Base-by-base conservation (phyloP, 2,113 vertebrate species). In the Limanda limanda region DNA sequence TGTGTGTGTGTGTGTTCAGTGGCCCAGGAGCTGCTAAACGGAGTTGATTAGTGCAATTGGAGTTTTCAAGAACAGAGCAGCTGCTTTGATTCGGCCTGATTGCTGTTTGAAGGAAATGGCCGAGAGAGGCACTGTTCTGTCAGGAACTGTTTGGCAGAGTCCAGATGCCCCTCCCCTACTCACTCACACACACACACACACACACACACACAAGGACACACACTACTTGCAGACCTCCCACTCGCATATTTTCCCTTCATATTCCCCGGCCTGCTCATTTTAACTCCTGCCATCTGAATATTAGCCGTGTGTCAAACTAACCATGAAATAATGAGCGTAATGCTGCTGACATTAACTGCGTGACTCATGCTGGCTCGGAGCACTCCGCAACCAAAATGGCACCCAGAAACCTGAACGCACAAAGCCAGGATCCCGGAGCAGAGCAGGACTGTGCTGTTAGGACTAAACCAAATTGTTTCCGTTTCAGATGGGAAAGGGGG, bases 31-130 rank as follows among this genome's bases (percentile, higher is more conserved):
- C 81, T 25, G 79, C 88, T 92, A 93, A 94, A 94, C 59, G 85
- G 93, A 93, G 85, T 92, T 95, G 94, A 94, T 94, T 94, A 91
- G 89, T 58, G 87, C 89, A 92, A 93, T 90, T 91, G 86, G 80
- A 90, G 86, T 77, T 91, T 91, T 92, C 60, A 78, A 85, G 88
- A 90, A 81, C 82, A 81, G 86, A 89, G 88, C 94, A 94, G 90
- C 92, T 94, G 93, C 93, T 94, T 93, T 92, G 90, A 93, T 94
- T 94, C 70, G 86, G 82, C 87, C 77, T 94, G 93, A 95, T 94
- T 94, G 91, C 93, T 90, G 85, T 90, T 90, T 85, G 90, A 88
- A 84, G 84, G 90, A 91, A 92, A 84, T 78, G 83, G 88, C 86
- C 87, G 81, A 92, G 90, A 86, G 90, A 92, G 93, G 91, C 86